Evolutionary conservation across 2,797 vertebrate genomes (phyloP), one percentile per base, ranked within the genome.

Genomic region (Danio choprae): DNA sequence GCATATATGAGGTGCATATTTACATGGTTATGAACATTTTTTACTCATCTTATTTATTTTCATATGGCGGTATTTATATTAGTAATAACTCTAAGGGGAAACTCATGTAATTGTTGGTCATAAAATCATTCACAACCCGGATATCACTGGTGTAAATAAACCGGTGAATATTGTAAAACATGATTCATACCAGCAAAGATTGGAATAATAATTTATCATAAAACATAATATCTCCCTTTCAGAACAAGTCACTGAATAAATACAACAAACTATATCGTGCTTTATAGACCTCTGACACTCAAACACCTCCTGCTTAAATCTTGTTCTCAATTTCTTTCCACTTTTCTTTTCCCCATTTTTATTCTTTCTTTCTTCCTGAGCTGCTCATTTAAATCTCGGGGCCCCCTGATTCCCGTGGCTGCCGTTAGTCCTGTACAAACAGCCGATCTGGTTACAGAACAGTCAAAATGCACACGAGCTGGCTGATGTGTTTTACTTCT

Each of bases 401-500:
- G 59, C 44, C 68, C 3, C 41, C 53, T 58, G 20, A 73, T 55
- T 74, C 74, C 77, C 78, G 1, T 41, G 48, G 63, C 74, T 53
- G 20, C 11, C 15, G 46, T 71, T 64, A 58, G 50, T 62, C 18
- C 46, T 58, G 68, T 71, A 29, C 20, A 64, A 74, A 79, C 29
- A 65, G 59, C 59, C 22, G 82, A 72, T 83, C 82, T 44, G 50
- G 77, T 83, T 80, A 71, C 72, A 16, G 59, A 62, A 75, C 62
- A 29, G 64, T 79, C 77, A 41, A 50, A 64, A 56, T 6, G 18
- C 51, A 72, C 41, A 67, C 65, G 88, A 89, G 86, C 73, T 44
- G 63, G 60, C 75, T 46, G 75, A 79, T 86, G 88, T 89, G 80
- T 89, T 88, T 89, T 87, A 88, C 86, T 84, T 85, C 85, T 78